A percentile compares a stretch with the other conserved stretches of the same genome.
Conservation (phyloP, 2,797 vertebrate genomes). For the Simalia tracyae region DNA sequence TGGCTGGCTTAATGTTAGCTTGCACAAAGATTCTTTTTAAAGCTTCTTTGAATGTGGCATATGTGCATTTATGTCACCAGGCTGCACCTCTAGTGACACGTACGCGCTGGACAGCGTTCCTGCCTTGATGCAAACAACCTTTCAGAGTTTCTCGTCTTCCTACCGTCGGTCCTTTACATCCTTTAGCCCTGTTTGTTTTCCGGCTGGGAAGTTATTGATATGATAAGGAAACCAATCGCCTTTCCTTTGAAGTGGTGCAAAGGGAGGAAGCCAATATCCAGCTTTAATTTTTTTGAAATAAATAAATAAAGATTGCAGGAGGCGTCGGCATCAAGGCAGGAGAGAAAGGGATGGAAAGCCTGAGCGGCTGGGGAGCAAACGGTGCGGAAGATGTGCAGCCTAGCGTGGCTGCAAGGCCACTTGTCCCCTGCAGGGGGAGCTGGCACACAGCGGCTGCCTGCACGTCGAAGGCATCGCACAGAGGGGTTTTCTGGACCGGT, state of each 20-base stretch:
- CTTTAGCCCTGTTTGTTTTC: neutral
- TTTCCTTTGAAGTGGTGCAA: neutral
- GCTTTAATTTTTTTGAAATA: neutral
- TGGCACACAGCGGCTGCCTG: slow-evolving; percentile 32
- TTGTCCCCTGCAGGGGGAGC: slow-evolving; percentile 46
- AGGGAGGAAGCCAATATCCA: neutral
- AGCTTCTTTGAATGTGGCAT: no score
- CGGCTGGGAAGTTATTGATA: neutral
- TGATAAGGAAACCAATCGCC: neutral
- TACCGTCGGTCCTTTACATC: neutral
- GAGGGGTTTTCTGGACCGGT: neutral
- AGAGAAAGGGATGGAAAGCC: neutral
- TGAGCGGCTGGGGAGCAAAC: neutral
- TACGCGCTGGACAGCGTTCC: neutral
- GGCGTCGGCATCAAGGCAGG: neutral
- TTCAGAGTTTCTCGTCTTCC: neutral
- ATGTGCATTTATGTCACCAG: neutral
- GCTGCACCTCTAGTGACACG: neutral
- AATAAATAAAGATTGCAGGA: neutral
- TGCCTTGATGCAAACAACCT: neutral
- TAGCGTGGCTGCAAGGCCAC: neutral
- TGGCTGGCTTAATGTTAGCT: neutral
- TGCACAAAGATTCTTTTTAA: neutral
- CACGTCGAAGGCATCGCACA: neutral
- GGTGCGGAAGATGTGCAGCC: neutral